Conservation (phyloP, 2,113 vertebrate genomes). For the Daboia siamensis region DNA sequence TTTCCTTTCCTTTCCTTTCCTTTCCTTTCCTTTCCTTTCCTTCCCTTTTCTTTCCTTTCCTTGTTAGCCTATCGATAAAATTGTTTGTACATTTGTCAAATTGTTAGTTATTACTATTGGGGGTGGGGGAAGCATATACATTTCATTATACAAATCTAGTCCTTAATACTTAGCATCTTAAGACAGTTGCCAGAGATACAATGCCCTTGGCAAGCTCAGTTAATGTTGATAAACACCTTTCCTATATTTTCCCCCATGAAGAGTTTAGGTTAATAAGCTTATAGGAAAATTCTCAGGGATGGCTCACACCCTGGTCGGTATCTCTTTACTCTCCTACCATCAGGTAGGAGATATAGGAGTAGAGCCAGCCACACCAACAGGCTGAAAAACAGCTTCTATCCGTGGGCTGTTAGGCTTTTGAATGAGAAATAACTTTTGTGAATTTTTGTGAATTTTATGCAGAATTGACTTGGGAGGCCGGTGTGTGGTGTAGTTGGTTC, state of each 20-base stretch:
- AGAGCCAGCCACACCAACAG: too few species aligned
- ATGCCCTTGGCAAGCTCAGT: not conserved
- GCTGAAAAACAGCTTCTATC: too few species aligned
- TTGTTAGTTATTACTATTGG: not conserved
- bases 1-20: too few species aligned
- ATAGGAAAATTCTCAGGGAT: not conserved
- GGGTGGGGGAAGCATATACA: not conserved
- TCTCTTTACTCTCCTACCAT: too few species aligned
- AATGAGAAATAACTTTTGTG: too few species aligned
- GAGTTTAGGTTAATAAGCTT: not conserved
- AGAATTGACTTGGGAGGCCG: too few species aligned
- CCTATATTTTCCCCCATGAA: not conserved
- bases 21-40: too few species aligned
- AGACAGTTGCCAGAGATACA: not conserved
- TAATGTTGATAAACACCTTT: not conserved
- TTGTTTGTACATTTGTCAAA: not conserved
- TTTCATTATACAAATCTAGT: not conserved
- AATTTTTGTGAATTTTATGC: too few species aligned
- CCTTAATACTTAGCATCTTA: not conserved
- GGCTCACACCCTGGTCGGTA: too few species aligned
- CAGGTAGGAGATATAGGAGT: too few species aligned
- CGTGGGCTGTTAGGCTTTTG: too few species aligned
- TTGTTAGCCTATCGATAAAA: not conserved
- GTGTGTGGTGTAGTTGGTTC: too few species aligned
- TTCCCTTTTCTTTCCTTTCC: not conserved